Evolutionary conservation across 2,113 vertebrate genomes (phyloP).

Genomic region (Psittacula cyanocephala): DNA sequence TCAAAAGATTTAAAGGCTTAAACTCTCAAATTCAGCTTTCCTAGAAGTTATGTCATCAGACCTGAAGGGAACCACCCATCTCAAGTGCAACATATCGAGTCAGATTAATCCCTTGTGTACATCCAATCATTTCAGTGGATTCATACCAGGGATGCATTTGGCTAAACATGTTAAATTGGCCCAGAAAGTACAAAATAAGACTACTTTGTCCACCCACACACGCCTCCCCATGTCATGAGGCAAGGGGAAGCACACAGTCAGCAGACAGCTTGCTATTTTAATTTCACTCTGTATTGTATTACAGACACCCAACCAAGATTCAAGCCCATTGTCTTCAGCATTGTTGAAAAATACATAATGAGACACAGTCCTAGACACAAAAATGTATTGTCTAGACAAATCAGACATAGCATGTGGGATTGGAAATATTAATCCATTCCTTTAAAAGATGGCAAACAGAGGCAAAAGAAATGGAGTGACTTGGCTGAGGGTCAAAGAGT

Average conservation of each 20-base stretch:
- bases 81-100: background rate
- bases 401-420: constrained; percentile 54
- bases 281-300: constrained; percentile 47
- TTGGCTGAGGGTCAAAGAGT: constrained; percentile 17
- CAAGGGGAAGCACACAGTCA: constrained; percentile 34
- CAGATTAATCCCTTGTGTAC: constrained; percentile 4
- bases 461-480: constrained; percentile 10
- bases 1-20: background rate
- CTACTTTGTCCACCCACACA: constrained; percentile 46
- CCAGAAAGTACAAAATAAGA: constrained; percentile 31
- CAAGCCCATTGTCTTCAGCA: constrained; percentile 28
- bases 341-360: constrained; percentile 54
- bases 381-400: constrained; percentile 67
- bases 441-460: constrained; percentile 47
- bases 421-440: constrained; percentile 37
- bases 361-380: constrained; percentile 58
- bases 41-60: constrained; percentile 40
- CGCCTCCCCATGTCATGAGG: constrained; percentile 22
- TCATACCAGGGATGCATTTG: background rate
- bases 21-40: background rate
- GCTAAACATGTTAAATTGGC: background rate
- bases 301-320: constrained; percentile 50
- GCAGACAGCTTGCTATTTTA: constrained; percentile 32
- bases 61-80: background rate
- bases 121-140: background rate